Evolutionary conservation across 2,113 vertebrate species (phyloP).

Genomic region (Thalassoma bifasciatum): DNA sequence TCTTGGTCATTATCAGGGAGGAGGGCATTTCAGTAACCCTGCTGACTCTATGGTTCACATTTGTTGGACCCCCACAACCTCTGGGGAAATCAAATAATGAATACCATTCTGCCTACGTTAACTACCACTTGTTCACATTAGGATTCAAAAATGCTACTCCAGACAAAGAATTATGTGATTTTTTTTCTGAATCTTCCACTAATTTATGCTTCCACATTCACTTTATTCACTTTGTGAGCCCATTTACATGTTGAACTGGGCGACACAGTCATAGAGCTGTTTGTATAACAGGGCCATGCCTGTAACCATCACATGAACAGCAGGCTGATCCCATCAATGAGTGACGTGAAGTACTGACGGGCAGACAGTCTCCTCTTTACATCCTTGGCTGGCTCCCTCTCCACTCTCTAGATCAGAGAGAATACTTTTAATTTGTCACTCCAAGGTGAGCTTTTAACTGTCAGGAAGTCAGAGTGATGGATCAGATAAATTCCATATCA

Average conservation of each 20-base stretch:
- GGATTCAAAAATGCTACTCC: too few relatives aligned
- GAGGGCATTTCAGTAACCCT: too few relatives aligned
- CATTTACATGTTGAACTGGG: not conserved
- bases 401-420: not conserved
- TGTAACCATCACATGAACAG: not conserved
- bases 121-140: too few relatives aligned
- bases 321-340: not conserved
- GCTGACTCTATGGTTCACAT: too few relatives aligned
- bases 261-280: not conserved
- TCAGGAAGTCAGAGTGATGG: not conserved
- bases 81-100: too few relatives aligned
- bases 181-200: too few relatives aligned
- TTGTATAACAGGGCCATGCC: not conserved
- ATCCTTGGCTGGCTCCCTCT: not conserved
- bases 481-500: not conserved
- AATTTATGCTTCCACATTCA: too few relatives aligned
- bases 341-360: not conserved
- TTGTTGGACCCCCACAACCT: too few relatives aligned
- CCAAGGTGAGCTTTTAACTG: not conserved
- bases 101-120: too few relatives aligned
- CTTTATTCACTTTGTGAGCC: not conserved
- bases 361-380: not conserved
- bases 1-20: too few relatives aligned
- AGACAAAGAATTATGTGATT: too few relatives aligned
- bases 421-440: conserved; percentile 1